phyloP scores from a whole-genome alignment of 2,797 vertebrate species.

The Chanos chanos region DNA sequence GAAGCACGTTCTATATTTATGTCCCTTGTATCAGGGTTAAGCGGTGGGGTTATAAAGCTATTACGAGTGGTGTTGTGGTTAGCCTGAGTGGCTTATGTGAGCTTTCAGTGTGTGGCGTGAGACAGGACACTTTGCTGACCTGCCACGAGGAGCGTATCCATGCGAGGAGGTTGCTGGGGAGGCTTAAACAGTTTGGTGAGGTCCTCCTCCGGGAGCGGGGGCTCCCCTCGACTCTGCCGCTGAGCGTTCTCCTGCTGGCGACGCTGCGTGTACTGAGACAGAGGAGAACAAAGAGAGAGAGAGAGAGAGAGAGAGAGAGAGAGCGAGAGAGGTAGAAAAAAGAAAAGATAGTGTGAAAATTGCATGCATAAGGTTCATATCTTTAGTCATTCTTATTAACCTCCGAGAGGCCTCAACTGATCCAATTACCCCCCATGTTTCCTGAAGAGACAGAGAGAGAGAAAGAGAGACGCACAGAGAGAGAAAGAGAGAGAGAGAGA shows the following conservation, averaged over 20 bases:
- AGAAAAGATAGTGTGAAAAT: background rate
- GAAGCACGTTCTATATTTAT: too few relatives aligned
- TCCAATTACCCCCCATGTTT: conserved; percentile 8
- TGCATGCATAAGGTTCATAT: conserved; percentile 15
- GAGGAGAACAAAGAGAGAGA: too few relatives aligned
- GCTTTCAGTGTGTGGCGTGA: too few relatives aligned
- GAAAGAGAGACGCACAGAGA: too few relatives aligned
- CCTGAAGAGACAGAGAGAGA: too few relatives aligned
- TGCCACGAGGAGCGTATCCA: conserved; percentile 95
- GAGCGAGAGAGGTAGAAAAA: background rate
- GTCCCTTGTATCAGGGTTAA: too few relatives aligned
- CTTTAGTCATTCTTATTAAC: conserved; percentile 19
- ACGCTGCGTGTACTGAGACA: conserved; percentile 87
- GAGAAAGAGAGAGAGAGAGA: too few relatives aligned
- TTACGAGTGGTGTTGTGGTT: too few relatives aligned
- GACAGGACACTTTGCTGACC: too few relatives aligned
- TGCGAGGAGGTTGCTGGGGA: conserved; percentile 84
- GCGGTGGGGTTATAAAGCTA: too few relatives aligned
- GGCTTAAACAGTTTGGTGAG: conserved; percentile 94
- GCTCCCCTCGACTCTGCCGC: conserved; percentile 89
- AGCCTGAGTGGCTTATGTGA: too few relatives aligned
- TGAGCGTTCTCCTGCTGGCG: conserved; percentile 93
- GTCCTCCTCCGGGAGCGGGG: conserved; percentile 90
- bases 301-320: background rate
- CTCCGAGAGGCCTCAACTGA: conserved; percentile 7